Evolutionary conservation across 2,113 vertebrate species (phyloP).

Genomic region (Brachypodius melanocephalos): DNA sequence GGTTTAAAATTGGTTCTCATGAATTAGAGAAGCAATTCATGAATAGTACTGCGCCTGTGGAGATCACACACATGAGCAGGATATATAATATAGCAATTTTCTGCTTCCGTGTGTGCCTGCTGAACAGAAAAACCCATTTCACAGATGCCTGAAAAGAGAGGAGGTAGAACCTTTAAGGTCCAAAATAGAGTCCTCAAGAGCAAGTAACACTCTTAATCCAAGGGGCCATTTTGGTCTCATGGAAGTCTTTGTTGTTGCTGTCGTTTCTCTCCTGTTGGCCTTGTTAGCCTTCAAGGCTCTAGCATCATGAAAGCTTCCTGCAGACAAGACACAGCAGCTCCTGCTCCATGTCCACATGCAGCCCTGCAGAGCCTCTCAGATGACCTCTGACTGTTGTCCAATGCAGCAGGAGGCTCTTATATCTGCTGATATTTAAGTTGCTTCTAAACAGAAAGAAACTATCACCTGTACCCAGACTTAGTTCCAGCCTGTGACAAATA

Average conservation of each 20-base stretch:
- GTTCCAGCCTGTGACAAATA: not conserved
- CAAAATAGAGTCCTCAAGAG: not conserved
- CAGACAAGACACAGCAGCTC: not conserved
- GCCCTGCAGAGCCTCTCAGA: not conserved
- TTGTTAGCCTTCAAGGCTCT: not conserved
- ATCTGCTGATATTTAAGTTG: not conserved
- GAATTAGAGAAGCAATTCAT: not conserved
- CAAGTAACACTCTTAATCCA: not conserved
- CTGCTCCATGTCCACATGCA: not conserved
- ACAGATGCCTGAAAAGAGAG: not conserved
- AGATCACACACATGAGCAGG: not conserved
- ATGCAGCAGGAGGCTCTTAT: rapidly evolving
- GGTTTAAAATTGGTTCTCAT: not conserved
- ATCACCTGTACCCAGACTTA: not conserved
- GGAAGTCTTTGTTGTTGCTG: not conserved
- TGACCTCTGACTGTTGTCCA: not conserved
- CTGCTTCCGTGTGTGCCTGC: not conserved
- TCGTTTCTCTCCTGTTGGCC: not conserved
- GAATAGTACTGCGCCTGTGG: not conserved
- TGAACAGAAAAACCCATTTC: not conserved
- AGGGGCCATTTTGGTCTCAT: not conserved
- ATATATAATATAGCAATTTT: not conserved
- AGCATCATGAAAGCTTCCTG: not conserved
- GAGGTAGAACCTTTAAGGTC: not conserved
- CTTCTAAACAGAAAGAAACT: not conserved